Evolutionary conservation across 2,888 invertebrate genomes (phyloP).

Genomic region (Tanypteryx hageni): DNA sequence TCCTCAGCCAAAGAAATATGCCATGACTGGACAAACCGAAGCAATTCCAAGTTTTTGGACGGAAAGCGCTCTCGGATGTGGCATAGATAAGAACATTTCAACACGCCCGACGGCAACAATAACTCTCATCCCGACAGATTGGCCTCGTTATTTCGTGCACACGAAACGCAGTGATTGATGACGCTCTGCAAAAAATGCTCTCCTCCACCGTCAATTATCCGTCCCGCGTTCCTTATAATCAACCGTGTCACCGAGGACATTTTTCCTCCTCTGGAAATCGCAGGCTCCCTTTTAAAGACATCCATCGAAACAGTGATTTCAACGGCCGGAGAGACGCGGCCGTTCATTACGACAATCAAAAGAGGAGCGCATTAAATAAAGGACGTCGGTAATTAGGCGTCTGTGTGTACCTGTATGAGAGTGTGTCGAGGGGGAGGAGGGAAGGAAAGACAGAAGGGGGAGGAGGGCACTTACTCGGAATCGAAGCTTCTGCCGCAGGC

Average conservation of each 20-base stretch:
- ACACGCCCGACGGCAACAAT: not conserved
- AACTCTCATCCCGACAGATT: not conserved
- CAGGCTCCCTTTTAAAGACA: slow-evolving; percentile 7
- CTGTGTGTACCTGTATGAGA: not conserved
- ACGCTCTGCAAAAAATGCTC: slow-evolving; percentile 6
- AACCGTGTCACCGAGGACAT: slow-evolving; percentile 51
- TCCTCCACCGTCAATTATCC: slow-evolving; percentile 3
- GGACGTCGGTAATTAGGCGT: slow-evolving; percentile 19
- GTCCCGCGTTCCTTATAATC: slow-evolving; percentile 34
- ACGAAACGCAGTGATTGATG: slow-evolving; percentile 5
- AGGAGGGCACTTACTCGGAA: slow-evolving; percentile 19
- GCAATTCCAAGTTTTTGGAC: not conserved
- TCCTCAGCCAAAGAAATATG: not conserved
- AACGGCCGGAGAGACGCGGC: not conserved
- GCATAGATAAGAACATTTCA: not conserved
- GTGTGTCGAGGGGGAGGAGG: no score
- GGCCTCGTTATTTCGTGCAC: slow-evolving; percentile 13
- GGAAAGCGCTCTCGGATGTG: not conserved
- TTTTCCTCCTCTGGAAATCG: not conserved
- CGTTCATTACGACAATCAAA: not conserved
- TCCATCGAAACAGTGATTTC: slow-evolving; percentile 38
- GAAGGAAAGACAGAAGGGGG: not conserved
- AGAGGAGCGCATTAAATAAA: slow-evolving; percentile 34
- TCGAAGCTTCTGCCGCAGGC: slow-evolving; percentile 21
- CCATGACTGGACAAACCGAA: not conserved